phyloP scores from a whole-genome alignment of 2,888 invertebrate genomes.

The Autographa gamma region DNA sequence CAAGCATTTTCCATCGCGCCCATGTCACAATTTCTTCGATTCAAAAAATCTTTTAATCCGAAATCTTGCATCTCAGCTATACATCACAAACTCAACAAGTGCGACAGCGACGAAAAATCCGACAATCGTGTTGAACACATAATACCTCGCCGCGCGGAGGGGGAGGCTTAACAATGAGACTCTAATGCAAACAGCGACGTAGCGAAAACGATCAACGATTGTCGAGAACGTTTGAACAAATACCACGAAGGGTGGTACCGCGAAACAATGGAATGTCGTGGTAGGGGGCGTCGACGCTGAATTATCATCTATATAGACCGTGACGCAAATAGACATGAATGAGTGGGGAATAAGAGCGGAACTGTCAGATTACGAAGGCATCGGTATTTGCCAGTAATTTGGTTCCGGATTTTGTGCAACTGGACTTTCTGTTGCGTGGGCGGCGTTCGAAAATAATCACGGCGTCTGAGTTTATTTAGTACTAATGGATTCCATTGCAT shows the following conservation, averaged over 20 bases:
- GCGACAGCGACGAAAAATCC: conserved; percentile 61
- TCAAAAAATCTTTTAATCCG: conserved; percentile 54
- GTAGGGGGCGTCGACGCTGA: conserved; percentile 48
- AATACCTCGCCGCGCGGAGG: conserved; percentile 47
- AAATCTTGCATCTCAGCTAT: conserved; percentile 41
- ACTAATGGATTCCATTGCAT: conserved; percentile 46
- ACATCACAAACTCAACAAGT: conserved; percentile 64
- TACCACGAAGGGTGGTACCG: conserved; percentile 56
- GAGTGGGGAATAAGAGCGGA: conserved; percentile 41
- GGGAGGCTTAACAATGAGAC: conserved; percentile 64
- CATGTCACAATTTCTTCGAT: conserved; percentile 55
- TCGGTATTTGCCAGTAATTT: conserved; percentile 36
- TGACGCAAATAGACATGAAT: conserved; percentile 54
- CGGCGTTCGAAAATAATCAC: conserved; percentile 19
- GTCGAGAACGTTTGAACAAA: conserved; percentile 71
- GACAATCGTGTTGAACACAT: conserved; percentile 62
- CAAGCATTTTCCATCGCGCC: conserved; percentile 42
- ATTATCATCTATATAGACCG: conserved; percentile 54
- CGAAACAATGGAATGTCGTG: conserved; percentile 57
- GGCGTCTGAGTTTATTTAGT: conserved; percentile 38
- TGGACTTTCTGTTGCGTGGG: conserved; percentile 28
- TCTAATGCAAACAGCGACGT: conserved; percentile 73
- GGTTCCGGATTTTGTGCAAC: conserved; percentile 38
- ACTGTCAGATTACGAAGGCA: conserved; percentile 42
- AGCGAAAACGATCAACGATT: conserved; percentile 73